These are phyloP conservation scores for Drosophila simulans DNA, from an alignment of 1,140 invertebrate genomes.

Conservation along the genomic window DNA sequence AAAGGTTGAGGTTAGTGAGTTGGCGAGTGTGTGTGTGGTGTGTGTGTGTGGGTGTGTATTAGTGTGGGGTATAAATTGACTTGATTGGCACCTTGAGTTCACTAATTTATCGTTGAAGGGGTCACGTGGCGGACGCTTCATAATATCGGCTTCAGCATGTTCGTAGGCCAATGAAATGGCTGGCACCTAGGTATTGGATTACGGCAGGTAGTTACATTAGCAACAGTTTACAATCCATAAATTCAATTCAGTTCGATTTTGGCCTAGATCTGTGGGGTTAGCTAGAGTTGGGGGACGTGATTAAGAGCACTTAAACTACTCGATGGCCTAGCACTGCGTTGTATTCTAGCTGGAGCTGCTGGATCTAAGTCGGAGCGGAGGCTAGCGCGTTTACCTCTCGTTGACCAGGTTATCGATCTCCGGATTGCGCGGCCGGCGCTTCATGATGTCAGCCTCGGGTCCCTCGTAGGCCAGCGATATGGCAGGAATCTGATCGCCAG, in stretches of 20 bases:
- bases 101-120: conserved; percentile 98
- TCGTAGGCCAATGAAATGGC: conserved; percentile 99
- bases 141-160: conserved; percentile 99
- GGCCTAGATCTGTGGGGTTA: conserved; percentile 15
- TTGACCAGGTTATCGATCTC: conserved; percentile 98
- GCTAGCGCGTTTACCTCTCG: conserved; percentile 89
- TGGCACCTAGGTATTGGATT: conserved; percentile 91
- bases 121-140: conserved; percentile 99
- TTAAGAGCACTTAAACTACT: conserved; percentile 50
- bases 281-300: conserved; percentile 13
- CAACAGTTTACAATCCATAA: conserved; percentile 58
- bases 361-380: neutral
- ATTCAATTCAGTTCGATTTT: conserved; percentile 21
- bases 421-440: conserved; percentile 97
- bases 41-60: conserved; percentile 29
- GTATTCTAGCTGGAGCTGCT: conserved; percentile 3
- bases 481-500: conserved; percentile 92
- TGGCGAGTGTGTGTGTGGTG: conserved; percentile 20
- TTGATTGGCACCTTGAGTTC: conserved; percentile 95
- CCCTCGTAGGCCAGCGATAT: conserved; percentile 99
- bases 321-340: conserved; percentile 31
- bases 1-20: conserved; percentile 57
- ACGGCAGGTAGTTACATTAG: conserved; percentile 77
- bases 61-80: conserved; percentile 71
- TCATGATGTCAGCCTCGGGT: conserved; percentile 99